Base-by-base conservation (phyloP, 2,888 invertebrate species). In the Epicampocera succincta region DNA sequence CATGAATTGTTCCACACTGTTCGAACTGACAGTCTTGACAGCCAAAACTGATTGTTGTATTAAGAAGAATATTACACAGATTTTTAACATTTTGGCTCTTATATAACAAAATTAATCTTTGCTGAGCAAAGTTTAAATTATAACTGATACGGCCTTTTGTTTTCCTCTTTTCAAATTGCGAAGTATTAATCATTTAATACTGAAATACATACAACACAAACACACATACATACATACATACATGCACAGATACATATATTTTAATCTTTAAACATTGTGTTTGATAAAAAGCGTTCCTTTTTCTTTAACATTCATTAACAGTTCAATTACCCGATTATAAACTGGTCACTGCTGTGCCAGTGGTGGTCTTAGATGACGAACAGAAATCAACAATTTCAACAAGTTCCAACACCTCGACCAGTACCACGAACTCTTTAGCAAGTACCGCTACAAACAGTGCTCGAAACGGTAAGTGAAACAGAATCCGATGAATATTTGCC, bases 321-420 rank as follows among this genome's bases (percentile, higher is more conserved):
- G 91, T 90, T 85, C 90, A 90, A 84, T 87, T 90, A 85, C 91
- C 92, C 65, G 94, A 94, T 89, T 95, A 94, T 91, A 94, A 94
- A 88, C 93, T 94, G 89, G 95, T 95, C 88, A 95, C 95, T 85
- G 95, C 95, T 84, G 92, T 95, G 85, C 95, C 95, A 80, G 95
- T 95, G 86, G 94, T 95, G 90, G 94, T 95, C 89, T 93, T 95
- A 90, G 95, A 95, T 89, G 95, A 95, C 88, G 94, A 94, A 66
- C 87, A 87, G 48, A 89, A 89, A 83, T 81, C 87, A 83, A 84
- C 80, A 79, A 75, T 63, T 56, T 54, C 82, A 17, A 33, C 81
- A 4, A 60, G 60, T 17, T 46, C 81, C 52, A 52, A 69, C n/a
- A 56, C 75, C 4, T 17, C 75, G 11, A 54, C 80, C 58, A 48